phyloP scores from a whole-genome alignment of 2,888 invertebrate genomes.

The Acronicta leporina region DNA sequence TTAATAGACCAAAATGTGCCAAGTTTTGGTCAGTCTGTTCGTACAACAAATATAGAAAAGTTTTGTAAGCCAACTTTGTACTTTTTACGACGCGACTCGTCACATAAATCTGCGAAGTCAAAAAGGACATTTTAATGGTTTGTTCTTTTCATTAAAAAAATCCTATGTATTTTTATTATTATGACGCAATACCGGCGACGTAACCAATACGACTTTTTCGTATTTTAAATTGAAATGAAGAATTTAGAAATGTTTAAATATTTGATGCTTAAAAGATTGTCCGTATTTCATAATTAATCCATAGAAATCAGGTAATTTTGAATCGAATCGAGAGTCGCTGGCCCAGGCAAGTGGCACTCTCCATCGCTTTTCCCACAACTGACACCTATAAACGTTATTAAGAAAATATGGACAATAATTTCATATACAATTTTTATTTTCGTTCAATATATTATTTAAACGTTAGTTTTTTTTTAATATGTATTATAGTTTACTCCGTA shows the following conservation, averaged over 20 bases:
- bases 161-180: background rate
- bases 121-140: background rate
- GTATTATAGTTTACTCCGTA: background rate
- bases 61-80: background rate
- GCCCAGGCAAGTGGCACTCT: conserved; percentile 7
- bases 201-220: too few species aligned
- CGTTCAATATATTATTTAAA: conserved; percentile 1
- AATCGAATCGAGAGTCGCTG: too few species aligned
- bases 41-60: background rate
- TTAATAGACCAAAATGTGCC: background rate
- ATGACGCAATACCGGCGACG: background rate
- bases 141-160: too few species aligned
- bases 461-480: background rate
- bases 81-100: background rate
- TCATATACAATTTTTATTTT: background rate
- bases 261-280: too few species aligned
- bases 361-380: conserved; percentile 6
- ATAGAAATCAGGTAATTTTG: background rate
- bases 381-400: background rate
- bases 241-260: too few species aligned
- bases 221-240: too few species aligned
- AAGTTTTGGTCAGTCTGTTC: background rate
- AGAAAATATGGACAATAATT: conserved; percentile 16
- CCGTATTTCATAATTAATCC: too few species aligned
- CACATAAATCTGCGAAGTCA: background rate